These are phyloP conservation scores for Perizoma flavofasciatum DNA, from an alignment of 2,888 invertebrate genomes.

Conservation along the genomic window DNA sequence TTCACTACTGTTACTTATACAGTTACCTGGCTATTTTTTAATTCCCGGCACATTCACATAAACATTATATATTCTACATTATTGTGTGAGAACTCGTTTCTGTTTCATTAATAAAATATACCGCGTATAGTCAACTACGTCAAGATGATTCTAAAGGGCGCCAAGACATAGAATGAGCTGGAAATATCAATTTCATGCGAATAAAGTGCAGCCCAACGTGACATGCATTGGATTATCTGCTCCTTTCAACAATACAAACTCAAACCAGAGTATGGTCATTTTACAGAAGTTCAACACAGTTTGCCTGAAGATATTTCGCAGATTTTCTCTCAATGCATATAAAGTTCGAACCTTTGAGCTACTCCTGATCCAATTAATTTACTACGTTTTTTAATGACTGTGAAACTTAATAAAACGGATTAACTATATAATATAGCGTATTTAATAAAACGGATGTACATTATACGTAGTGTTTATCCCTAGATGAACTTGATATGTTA, in stretches of 20 bases:
- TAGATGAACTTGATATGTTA: no score
- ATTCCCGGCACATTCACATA: conserved; percentile 18
- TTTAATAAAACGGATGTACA: no score
- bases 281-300: background rate
- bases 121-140: conserved; percentile 56
- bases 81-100: conserved; percentile 54
- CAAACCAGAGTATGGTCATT: background rate
- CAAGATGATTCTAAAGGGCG: conserved; percentile 58
- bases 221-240: conserved; percentile 21
- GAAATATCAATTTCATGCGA: conserved; percentile 58
- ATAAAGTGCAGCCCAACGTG: conserved; percentile 37
- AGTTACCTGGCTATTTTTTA: conserved; percentile 2
- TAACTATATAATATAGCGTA: no score
- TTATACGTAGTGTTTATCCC: no score
- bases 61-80: conserved; percentile 31
- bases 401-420: no score
- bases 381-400: no score
- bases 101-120: conserved; percentile 60
- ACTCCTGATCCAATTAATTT: no score
- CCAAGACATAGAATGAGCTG: conserved; percentile 61
- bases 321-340: no score
- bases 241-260: conserved; percentile 9
- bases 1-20: conserved; percentile 9
- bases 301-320: background rate
- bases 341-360: no score